A percentile compares a stretch with the other conserved stretches of the same genome.
phyloP scores from a whole-genome alignment of 2,113 vertebrate genomes.

The Rousettus leschenaultii region DNA sequence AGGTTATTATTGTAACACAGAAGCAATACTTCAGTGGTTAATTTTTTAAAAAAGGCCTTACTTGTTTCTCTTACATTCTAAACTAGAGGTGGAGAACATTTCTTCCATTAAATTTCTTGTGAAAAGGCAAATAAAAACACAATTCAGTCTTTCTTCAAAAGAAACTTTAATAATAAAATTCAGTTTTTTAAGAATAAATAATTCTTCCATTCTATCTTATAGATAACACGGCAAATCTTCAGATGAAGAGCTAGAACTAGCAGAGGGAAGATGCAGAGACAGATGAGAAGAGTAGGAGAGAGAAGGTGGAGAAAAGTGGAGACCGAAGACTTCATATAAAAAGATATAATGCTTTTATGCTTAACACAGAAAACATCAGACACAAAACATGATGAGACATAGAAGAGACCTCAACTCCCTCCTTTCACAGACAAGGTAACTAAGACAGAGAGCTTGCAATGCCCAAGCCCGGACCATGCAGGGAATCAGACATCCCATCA shows the following conservation, averaged over 20 bases:
- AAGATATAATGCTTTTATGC: not conserved
- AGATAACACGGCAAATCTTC: not conserved
- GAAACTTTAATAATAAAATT: conserved; percentile 1
- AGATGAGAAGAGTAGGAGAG: not conserved
- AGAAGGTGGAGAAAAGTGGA: not conserved
- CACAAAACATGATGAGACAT: not conserved
- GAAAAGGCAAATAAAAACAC: not conserved
- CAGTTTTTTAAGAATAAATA: not conserved
- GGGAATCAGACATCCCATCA: not conserved
- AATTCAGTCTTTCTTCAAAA: not conserved
- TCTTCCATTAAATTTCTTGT: not conserved
- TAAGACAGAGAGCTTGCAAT: not conserved
- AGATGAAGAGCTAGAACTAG: not conserved
- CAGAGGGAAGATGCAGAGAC: not conserved
- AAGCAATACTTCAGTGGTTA: not conserved
- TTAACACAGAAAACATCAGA: not conserved
- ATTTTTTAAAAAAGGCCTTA: not conserved
- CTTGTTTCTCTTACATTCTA: not conserved
- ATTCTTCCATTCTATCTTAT: not conserved
- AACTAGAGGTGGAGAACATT: not conserved
- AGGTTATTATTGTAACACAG: not conserved
- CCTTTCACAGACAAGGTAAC: not conserved
- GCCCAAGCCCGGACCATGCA: not conserved
- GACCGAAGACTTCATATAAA: not conserved
- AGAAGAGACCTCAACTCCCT: not conserved